Conservation (phyloP, 2,888 invertebrate genomes). For the Opisthograptis luteolata region DNA sequence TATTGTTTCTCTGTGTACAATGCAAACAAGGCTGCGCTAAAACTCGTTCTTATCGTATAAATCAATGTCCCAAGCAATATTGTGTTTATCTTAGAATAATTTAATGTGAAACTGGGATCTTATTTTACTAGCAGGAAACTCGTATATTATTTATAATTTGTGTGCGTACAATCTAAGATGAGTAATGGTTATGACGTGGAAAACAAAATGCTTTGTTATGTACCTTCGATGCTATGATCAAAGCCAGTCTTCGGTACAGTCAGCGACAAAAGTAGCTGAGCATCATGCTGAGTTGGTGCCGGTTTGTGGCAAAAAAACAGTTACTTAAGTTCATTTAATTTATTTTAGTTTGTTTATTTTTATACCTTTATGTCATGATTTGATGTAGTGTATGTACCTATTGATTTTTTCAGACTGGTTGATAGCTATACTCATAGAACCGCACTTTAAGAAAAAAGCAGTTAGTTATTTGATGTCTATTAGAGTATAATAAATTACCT, state of each 20-base stretch:
- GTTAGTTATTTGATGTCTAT: too few species aligned
- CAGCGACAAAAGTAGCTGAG: too few species aligned
- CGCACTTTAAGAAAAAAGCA: too few species aligned
- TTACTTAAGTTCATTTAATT: too few species aligned
- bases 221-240: background rate
- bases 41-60: conserved; percentile 42
- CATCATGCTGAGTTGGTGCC: too few species aligned
- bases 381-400: too few species aligned
- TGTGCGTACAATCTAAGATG: conserved; percentile 14
- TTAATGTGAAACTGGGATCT: conserved; percentile 32
- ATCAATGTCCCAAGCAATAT: conserved; percentile 40
- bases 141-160: conserved; percentile 23
- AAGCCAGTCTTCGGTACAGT: background rate
- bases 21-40: conserved; percentile 33
- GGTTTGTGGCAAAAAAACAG: too few species aligned
- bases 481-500: too few species aligned
- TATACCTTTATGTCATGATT: too few species aligned
- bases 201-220: conserved; percentile 6
- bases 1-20: conserved; percentile 19
- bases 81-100: conserved; percentile 36
- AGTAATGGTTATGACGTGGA: conserved; percentile 13
- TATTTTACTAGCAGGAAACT: conserved; percentile 31
- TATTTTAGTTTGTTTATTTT: too few species aligned
- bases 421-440: too few species aligned
- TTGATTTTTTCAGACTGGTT: too few species aligned